Evolutionary conservation across 1,140 invertebrate species (phyloP).

Genomic region (Euglossa dilemma): DNA sequence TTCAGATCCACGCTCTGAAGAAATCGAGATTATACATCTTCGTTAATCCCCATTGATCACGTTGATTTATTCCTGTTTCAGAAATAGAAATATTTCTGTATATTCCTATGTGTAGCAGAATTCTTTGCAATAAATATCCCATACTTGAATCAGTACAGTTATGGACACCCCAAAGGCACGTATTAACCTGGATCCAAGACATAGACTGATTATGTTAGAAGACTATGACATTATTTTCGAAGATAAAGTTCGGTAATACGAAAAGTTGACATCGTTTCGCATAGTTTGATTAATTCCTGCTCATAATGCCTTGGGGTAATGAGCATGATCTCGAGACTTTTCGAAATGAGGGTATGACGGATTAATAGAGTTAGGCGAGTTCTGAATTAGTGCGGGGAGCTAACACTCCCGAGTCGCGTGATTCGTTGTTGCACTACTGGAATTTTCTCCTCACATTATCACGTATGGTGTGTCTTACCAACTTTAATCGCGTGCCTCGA

Average conservation of each 20-base stretch:
- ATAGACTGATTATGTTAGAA: too few species aligned
- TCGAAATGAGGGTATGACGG: neutral
- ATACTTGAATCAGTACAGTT: too few species aligned
- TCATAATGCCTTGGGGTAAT: neutral
- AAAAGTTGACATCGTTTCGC: neutral
- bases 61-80: too few species aligned
- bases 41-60: too few species aligned
- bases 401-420: neutral
- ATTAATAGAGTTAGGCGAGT: too few species aligned
- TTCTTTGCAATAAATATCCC: too few species aligned
- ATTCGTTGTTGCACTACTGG: neutral
- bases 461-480: neutral
- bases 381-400: neutral
- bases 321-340: neutral
- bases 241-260: neutral
- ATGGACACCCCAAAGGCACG: too few species aligned
- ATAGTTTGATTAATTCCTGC: neutral
- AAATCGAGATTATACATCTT: too few species aligned
- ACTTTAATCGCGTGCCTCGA: slow-evolving; percentile 11
- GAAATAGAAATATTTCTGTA: too few species aligned
- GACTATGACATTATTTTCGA: neutral
- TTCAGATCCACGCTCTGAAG: too few species aligned
- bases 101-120: too few species aligned
- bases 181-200: too few species aligned
- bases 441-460: slow-evolving; percentile 10